phyloP scores from a whole-genome alignment of 2,888 invertebrate species.

The Drosophila rubida region DNA sequence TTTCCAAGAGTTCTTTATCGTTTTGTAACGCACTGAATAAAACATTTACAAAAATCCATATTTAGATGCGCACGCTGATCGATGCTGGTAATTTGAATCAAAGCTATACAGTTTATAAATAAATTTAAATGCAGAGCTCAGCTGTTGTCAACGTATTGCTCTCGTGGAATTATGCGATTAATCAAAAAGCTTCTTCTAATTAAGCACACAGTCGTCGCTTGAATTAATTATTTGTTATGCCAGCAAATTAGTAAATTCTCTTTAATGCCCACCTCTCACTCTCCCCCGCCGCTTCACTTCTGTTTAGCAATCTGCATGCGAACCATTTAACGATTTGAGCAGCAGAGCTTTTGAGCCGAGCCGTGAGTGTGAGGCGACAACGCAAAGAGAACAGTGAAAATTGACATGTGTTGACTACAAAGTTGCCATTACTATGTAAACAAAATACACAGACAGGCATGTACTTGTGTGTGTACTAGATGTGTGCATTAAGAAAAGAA shows the following conservation, averaged over 20 bases:
- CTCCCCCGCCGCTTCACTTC: neutral
- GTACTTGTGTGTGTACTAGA: neutral
- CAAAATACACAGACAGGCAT: conserved; percentile 4
- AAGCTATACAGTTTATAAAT: neutral
- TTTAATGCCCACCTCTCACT: neutral
- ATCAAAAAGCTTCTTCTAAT: conserved; percentile 21
- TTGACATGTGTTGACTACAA: conserved; percentile 55
- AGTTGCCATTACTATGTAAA: conserved; percentile 36
- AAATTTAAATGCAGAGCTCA: neutral
- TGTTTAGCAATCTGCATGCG: conserved; percentile 12
- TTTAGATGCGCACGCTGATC: neutral
- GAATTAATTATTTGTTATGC: conserved; percentile 33
- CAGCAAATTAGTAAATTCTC: conserved; percentile 54
- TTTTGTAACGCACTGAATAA: conserved; percentile 7
- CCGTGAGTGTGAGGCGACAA: conserved; percentile 18
- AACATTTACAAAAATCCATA: neutral
- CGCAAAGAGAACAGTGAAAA: conserved; percentile 53
- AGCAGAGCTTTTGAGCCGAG: conserved; percentile 32
- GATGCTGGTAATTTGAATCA: neutral
- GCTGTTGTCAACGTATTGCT: neutral
- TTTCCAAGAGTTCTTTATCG: conserved; percentile 18
- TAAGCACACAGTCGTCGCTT: conserved; percentile 9
- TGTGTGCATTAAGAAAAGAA: conserved; percentile 39
- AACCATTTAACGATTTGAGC: conserved; percentile 21
- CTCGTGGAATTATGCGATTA: conserved; percentile 3